Evolutionary conservation across 2,113 vertebrate species (phyloP).

Genomic region (Charadrius vociferus): DNA sequence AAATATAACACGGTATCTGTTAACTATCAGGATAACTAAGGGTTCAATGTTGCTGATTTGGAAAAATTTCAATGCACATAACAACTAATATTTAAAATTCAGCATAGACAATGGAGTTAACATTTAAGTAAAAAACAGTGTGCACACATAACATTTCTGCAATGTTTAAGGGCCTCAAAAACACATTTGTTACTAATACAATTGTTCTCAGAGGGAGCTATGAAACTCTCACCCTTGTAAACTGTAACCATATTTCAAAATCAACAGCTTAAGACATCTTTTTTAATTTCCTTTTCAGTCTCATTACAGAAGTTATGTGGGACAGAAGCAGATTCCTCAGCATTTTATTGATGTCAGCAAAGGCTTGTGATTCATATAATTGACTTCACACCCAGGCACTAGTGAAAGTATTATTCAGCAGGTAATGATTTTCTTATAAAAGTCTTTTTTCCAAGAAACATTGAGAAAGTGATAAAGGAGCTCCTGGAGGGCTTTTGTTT

Average conservation of each 20-base stretch:
- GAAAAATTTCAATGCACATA: background rate
- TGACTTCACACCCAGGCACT: background rate
- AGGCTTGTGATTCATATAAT: background rate
- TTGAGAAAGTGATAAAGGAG: slow-evolving; percentile 17
- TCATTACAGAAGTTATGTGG: background rate
- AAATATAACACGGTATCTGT: background rate
- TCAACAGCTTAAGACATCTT: background rate
- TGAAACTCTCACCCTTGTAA: background rate
- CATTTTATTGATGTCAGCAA: background rate
- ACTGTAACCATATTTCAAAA: background rate
- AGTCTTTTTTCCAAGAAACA: background rate
- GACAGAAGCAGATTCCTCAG: background rate
- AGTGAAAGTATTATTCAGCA: background rate
- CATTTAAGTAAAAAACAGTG: background rate
- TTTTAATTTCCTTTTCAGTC: background rate
- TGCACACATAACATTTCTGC: background rate
- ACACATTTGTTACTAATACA: background rate
- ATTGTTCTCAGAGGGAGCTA: background rate
- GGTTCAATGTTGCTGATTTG: background rate
- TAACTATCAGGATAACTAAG: background rate
- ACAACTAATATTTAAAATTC: background rate
- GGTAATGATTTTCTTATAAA: slow-evolving; percentile 31
- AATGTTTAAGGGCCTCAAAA: background rate
- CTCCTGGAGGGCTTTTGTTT: slow-evolving; percentile 30
- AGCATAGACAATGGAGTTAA: background rate